Percentiles rank a stretch among this genome's conserved stretches.
Evolutionary conservation across 2,888 invertebrate genomes (phyloP).

Genomic region (Phaedon cochleariae): DNA sequence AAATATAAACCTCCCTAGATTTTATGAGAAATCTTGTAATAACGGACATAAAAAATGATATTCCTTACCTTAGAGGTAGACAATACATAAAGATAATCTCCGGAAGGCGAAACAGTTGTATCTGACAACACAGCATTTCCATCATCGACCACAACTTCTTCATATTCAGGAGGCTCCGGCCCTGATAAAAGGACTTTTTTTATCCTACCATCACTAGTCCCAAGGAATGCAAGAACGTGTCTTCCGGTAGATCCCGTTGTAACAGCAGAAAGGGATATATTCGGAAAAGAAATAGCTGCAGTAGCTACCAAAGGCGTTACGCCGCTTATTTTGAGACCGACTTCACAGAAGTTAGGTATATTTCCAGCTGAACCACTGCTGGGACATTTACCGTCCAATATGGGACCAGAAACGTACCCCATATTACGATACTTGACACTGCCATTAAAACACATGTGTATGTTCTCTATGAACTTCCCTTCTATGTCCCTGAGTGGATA

Average conservation of each 20-base stretch:
- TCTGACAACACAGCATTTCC: slow-evolving; percentile 85
- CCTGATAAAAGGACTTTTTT: slow-evolving; percentile 86
- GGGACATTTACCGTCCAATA: slow-evolving; percentile 91
- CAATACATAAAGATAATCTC: slow-evolving; percentile 85
- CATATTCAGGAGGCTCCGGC: slow-evolving; percentile 83
- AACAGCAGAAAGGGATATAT: slow-evolving; percentile 83
- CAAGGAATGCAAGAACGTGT: slow-evolving; percentile 94
- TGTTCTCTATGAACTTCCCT: slow-evolving; percentile 93
- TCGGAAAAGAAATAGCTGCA: slow-evolving; percentile 80
- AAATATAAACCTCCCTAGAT: too few species aligned
- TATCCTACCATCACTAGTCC: slow-evolving; percentile 83
- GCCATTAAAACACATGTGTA: slow-evolving; percentile 97
- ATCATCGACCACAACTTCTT: slow-evolving; percentile 82
- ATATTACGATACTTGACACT: slow-evolving; percentile 91
- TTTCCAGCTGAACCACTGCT: slow-evolving; percentile 88
- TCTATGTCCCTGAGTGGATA: slow-evolving; percentile 92
- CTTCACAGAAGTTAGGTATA: slow-evolving; percentile 91
- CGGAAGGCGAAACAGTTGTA: slow-evolving; percentile 83
- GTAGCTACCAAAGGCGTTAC: slow-evolving; percentile 82
- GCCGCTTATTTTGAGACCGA: slow-evolving; percentile 91
- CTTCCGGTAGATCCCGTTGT: slow-evolving; percentile 88
- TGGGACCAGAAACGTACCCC: slow-evolving; percentile 90
- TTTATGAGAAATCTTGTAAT: not conserved
- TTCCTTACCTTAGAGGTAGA: slow-evolving; percentile 74
- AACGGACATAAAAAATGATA: not conserved